Conservation (phyloP, 1,140 invertebrate genomes). For the Nixonia krombeini region DNA sequence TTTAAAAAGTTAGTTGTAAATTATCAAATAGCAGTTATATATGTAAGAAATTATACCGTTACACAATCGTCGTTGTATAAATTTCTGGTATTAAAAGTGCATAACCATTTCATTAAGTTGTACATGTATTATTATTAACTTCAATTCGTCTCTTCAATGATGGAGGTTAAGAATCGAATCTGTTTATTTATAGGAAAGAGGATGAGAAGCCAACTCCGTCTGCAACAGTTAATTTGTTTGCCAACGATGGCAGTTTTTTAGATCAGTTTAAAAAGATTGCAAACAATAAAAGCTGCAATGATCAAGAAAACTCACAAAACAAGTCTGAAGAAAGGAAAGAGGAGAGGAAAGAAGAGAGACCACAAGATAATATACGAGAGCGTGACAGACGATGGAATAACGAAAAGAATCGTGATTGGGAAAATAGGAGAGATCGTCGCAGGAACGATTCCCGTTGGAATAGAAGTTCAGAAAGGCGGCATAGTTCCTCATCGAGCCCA, state of each 20-base stretch:
- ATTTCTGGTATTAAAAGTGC: too few relatives aligned
- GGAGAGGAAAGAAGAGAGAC: conserved; percentile 64
- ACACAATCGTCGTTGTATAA: too few relatives aligned
- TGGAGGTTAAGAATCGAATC: conserved; percentile 42
- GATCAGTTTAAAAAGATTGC: conserved; percentile 83
- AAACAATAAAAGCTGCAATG: conserved; percentile 55
- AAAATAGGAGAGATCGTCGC: conserved; percentile 58
- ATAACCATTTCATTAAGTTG: not conserved
- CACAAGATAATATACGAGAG: conserved; percentile 55
- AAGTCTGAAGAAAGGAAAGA: conserved; percentile 52
- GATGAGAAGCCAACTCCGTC: conserved; percentile 55
- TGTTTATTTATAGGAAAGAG: conserved; percentile 64
- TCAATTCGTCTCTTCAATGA: conserved; percentile 4
- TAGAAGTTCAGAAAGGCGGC: conserved; percentile 53
- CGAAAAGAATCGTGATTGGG: conserved; percentile 59
- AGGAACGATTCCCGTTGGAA: conserved; percentile 61
- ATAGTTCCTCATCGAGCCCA: conserved; percentile 62
- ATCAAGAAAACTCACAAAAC: conserved; percentile 27
- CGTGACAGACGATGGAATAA: conserved; percentile 60
- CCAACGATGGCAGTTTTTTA: conserved; percentile 86
- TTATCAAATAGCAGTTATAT: too few relatives aligned
- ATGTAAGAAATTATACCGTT: too few relatives aligned
- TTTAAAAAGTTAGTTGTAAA: too few relatives aligned
- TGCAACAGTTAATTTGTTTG: conserved; percentile 76
- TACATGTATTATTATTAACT: not conserved